phyloP scores from a whole-genome alignment of 2,797 vertebrate genomes.

The Loriculus beryllinus region DNA sequence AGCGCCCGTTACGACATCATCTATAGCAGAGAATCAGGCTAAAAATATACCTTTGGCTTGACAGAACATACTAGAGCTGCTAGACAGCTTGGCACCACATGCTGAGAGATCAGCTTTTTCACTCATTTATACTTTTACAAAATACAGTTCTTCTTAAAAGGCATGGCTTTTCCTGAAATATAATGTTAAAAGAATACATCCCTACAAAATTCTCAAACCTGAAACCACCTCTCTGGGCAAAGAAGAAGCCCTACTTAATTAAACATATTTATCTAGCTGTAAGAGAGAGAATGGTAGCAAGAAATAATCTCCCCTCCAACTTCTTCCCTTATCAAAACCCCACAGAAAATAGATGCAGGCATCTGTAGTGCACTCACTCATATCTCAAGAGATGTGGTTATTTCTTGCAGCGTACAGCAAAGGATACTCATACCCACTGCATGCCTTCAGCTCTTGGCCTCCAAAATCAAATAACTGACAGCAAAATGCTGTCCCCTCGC shows the following conservation, averaged over 20 bases:
- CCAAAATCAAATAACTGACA: background rate
- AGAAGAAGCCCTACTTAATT: background rate
- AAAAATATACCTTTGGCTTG: background rate
- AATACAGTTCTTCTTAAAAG: background rate
- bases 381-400: background rate
- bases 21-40: background rate
- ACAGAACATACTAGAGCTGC: background rate
- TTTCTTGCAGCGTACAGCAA: fast-evolving
- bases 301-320: background rate
- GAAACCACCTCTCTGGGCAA: background rate
- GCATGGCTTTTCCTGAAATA: background rate
- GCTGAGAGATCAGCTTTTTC: background rate
- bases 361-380: background rate
- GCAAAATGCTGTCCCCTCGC: background rate
- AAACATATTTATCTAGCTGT: background rate
- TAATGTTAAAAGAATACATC: background rate
- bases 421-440: background rate
- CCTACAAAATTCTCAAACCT: background rate
- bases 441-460: background rate
- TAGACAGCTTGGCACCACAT: background rate
- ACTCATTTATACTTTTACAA: background rate
- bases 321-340: background rate
- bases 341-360: background rate
- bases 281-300: background rate
- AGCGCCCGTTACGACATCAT: background rate